Base-by-base conservation (phyloP, 2,888 invertebrate species). In the Morpho achilles region DNA sequence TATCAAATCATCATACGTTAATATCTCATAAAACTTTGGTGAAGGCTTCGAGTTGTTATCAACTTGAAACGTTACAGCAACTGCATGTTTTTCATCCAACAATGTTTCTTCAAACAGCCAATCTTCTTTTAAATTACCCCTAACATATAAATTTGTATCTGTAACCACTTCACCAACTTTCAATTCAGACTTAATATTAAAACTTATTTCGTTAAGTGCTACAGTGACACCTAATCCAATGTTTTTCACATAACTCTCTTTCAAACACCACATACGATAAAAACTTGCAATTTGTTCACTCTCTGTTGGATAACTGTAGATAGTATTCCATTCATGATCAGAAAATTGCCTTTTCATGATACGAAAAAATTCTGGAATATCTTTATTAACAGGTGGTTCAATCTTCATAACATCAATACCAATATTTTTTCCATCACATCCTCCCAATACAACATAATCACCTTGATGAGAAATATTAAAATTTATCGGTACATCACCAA, bases 381-480 rank as follows among this genome's bases (percentile, higher is more conserved):
- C 83, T 77, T 94, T 96, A 49, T 95, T 94, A 32, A 93, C 93
- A 1, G 91, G 91, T 62, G 95, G 94, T 75, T 96, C 96, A 56
- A 96, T 87, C 87, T 96, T 96, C 98, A 98, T 98, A 0, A 98
- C 92, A 91, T 99, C 98, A 53, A 97, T 92, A 2, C 97, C 97
- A 62, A 97, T 84, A 65, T 91, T 76, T 42, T 77, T 70, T 5
- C 77, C 77, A 7, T 79, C 72, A 71, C 94, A 93, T 1, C 96
- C 96, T 23, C 95, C 97, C 42, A 98, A 85, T 23, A 98, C 96
- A 6, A 95, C 95, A 79, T 92, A 96, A 65, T 94, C 93, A 4
- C 97, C 98, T 75, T 98, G 97, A 86, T 99, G 99, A 0, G 98
- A 98, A 1, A 98, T 93, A 89, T 98, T 99, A 77, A 98, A 98